Evolutionary conservation across 2,888 invertebrate species (phyloP), one percentile per base, ranked within the genome.

Genomic region (Dorcus parallelipipedus): DNA sequence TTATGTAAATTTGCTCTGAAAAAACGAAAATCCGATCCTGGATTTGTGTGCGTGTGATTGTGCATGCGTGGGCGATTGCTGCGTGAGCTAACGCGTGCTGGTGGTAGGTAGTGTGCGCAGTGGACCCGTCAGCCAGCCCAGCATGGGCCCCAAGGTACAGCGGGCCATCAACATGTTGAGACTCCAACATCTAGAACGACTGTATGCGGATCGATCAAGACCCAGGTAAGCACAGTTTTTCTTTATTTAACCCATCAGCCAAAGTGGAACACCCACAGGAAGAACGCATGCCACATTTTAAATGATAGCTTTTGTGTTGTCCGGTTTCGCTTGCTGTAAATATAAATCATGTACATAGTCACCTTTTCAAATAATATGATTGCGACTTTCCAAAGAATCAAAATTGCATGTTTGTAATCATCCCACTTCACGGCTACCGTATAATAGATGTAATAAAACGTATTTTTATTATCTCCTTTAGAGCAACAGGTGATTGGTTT

Each of bases 91-190:
- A 76, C 69, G 70, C 71, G 70, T 72, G 70, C 71, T 77, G 74
- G 75, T 76, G 77, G 73, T 73, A 77, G 78, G 76, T 74, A 78
- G 78, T 73, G 73, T 77, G 76, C 74, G 78, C 63, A 77, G 77
- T 69, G 72, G 72, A 58, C 73, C 74, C 57, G 64, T 70, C 49
- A 65, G 62, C 55, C 60, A 64, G 53, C 59, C 66, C 56, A 67
- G 65, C 59, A 68, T 69, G 65, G 65, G 64, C 64, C 75, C 75
- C 58, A 78, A 76, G 69, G 74, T 78, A 56, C 78, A 78, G 63
- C 72, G 78, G 57, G 78, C 78, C 64, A 73, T 76, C 71, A 76
- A 76, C 70, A 76, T 78, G 75, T 65, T 79, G 62, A 72, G 73
- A 66, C 74, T 79, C 39, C 78, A 78, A 62, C 74, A 77, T 62